phyloP scores from a whole-genome alignment of 2,888 invertebrate species.

The Liposcelis brunnea region DNA sequence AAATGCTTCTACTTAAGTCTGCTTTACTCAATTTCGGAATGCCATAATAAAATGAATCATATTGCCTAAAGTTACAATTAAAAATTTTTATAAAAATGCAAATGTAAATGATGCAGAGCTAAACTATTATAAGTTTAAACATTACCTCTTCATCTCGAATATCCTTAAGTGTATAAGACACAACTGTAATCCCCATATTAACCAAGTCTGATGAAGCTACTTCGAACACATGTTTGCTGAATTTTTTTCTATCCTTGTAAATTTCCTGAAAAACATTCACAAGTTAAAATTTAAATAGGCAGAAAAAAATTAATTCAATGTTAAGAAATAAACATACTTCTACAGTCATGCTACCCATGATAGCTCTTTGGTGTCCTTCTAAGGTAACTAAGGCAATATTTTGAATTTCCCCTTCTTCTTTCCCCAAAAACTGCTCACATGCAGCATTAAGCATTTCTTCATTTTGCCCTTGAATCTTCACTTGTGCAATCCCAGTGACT shows the following conservation, averaged over 20 bases:
- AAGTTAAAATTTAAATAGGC: no score
- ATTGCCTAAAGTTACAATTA: no score
- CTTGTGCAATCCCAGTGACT: slow-evolving; percentile 94
- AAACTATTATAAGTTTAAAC: no score
- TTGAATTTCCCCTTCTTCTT: slow-evolving; percentile 71
- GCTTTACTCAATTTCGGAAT: neutral
- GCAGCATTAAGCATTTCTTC: slow-evolving; percentile 79
- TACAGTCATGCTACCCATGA: slow-evolving; percentile 94
- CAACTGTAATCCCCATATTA: slow-evolving; percentile 92
- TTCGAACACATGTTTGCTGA: slow-evolving; percentile 87
- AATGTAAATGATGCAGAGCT: no score
- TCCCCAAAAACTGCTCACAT: slow-evolving; percentile 86
- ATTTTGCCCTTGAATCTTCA: slow-evolving; percentile 77
- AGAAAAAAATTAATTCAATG: slow-evolving; percentile 8
- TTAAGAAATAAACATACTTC: slow-evolving; percentile 33
- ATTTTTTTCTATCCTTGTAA: slow-evolving; percentile 89
- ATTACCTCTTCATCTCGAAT: slow-evolving; percentile 85
- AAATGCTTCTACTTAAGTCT: neutral
- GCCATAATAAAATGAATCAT: no score
- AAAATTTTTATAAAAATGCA: no score
- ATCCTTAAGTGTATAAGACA: slow-evolving; percentile 87
- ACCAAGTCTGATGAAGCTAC: slow-evolving; percentile 88
- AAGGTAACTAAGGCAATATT: slow-evolving; percentile 81
- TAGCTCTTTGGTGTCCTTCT: slow-evolving; percentile 87
- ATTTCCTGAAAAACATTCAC: slow-evolving; percentile 43